phyloP scores from a whole-genome alignment of 1,140 invertebrate genomes.

The Calephelis nemesis region DNA sequence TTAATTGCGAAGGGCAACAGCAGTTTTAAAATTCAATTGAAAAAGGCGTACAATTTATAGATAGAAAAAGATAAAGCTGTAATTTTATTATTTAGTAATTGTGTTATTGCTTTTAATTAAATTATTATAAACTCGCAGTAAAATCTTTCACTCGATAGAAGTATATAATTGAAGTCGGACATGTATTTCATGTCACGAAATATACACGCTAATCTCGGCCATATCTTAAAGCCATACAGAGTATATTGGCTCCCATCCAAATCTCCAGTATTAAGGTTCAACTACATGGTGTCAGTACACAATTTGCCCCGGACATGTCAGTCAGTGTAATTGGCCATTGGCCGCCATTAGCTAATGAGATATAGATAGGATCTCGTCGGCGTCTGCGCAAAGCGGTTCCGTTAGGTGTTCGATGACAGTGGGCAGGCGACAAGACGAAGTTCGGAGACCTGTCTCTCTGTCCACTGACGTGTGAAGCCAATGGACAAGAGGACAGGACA shows the following conservation, averaged over 20 bases:
- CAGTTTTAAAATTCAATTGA: no score
- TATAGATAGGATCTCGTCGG: constrained; percentile 55
- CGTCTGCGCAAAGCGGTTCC: constrained; percentile 47
- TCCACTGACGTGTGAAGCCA: constrained; percentile 45
- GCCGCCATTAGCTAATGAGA: constrained; percentile 64
- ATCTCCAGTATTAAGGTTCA: constrained; percentile 26
- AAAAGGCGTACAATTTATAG: no score
- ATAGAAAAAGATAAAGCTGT: no score
- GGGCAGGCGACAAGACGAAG: constrained; percentile 51
- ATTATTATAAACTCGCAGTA: constrained; percentile 11
- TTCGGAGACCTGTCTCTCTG: constrained; percentile 41
- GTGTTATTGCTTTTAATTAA: no score
- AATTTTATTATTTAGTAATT: no score
- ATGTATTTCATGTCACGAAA: constrained; percentile 17
- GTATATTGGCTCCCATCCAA: background rate
- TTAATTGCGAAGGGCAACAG: no score
- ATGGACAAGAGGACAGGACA: constrained; percentile 32
- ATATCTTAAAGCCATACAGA: background rate
- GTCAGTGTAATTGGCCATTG: constrained; percentile 59
- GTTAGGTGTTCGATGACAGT: constrained; percentile 49
- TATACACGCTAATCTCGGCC: constrained; percentile 16
- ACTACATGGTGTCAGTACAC: constrained; percentile 38
- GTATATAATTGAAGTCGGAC: constrained; percentile 34
- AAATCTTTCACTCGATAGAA: constrained; percentile 28
- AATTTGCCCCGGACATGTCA: constrained; percentile 68